Evolutionary conservation across 35 echinoderm and acorn worm genomes (phyloP).

Genomic region (Heliocidaris tuberculata): DNA sequence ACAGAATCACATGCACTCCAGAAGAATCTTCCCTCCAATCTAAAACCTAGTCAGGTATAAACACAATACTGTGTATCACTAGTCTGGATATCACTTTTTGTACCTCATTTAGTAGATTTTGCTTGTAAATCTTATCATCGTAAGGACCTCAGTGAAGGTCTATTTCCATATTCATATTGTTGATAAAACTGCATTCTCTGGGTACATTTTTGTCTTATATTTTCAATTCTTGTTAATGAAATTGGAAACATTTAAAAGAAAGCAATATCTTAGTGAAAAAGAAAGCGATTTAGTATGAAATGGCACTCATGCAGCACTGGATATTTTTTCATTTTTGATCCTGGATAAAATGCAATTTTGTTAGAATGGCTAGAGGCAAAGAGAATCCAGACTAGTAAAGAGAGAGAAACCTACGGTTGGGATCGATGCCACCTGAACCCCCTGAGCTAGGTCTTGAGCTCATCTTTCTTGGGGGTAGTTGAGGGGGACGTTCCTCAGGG

Average conservation of each 20-base stretch:
- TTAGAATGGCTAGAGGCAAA: background rate
- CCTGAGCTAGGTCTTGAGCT: constrained; percentile 36
- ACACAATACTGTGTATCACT: background rate
- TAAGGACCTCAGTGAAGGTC: background rate
- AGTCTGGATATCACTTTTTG: background rate
- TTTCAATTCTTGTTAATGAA: background rate
- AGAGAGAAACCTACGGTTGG: constrained; percentile 38
- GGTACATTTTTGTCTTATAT: background rate
- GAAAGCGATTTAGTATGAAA: background rate
- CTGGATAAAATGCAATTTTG: background rate
- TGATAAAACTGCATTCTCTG: too few species aligned
- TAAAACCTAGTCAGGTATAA: background rate
- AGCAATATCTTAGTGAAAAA: background rate
- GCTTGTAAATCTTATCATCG: background rate
- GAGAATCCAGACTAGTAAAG: background rate
- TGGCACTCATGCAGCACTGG: background rate
- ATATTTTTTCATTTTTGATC: background rate
- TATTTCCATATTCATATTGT: too few species aligned
- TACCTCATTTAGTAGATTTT: background rate
- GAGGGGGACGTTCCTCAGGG: constrained; percentile 10
- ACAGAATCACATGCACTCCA: background rate
- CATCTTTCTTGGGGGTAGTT: constrained; percentile 20
- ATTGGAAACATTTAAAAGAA: background rate
- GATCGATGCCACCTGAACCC: constrained; percentile 38
- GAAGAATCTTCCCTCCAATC: background rate